phyloP scores from a whole-genome alignment of 2,797 vertebrate genomes.

The Pterois miles region DNA sequence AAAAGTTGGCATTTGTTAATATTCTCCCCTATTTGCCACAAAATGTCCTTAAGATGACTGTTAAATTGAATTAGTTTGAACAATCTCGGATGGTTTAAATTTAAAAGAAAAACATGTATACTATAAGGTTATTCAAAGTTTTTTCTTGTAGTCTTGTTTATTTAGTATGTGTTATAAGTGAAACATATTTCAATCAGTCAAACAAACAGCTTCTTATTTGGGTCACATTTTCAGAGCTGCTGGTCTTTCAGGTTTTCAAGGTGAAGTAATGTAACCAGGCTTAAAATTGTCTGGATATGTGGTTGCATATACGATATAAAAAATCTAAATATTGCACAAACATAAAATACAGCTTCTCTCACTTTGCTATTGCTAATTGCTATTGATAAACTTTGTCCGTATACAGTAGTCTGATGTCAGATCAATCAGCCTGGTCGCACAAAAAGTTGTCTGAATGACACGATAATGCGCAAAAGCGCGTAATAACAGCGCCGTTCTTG shows the following conservation, averaged over 20 bases:
- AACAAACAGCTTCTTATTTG: conserved; percentile 28
- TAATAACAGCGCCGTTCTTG: no score
- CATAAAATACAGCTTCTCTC: no score
- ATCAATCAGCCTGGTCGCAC: no score
- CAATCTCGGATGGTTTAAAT: neutral
- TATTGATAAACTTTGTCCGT: no score
- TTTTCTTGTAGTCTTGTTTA: neutral
- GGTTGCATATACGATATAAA: no score
- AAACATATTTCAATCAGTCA: conserved; percentile 8
- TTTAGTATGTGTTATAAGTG: neutral
- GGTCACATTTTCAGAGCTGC: conserved; percentile 4
- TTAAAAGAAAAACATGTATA: neutral
- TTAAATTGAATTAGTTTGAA: neutral
- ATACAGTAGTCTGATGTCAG: no score
- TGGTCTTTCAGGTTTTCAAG: neutral
- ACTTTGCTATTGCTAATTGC: no score
- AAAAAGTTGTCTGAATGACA: no score
- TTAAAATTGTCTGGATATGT: no score
- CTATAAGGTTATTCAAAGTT: neutral
- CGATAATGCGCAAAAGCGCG: no score
- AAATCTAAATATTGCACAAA: no score
- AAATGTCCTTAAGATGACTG: neutral
- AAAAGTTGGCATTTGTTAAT: neutral
- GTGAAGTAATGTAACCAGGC: neutral
- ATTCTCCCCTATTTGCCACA: neutral